Evolutionary conservation across 2,113 vertebrate species (phyloP).

Genomic region (Erpornis zantholeuca): DNA sequence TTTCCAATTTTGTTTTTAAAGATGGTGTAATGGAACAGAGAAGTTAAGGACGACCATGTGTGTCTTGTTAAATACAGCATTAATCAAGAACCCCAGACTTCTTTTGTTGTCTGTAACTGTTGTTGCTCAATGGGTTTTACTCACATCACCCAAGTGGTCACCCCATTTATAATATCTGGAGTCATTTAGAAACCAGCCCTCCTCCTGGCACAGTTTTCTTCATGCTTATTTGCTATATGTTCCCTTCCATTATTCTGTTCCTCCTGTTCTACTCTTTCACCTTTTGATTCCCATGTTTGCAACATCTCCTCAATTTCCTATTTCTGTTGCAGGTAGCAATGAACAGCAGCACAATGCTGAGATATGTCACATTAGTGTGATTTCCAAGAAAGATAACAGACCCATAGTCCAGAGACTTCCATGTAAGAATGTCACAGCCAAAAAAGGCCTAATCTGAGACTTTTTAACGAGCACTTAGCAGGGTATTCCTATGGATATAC

Average conservation of each 20-base stretch:
- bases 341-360: background rate
- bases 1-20: background rate
- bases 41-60: background rate
- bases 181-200: background rate
- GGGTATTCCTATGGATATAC: background rate
- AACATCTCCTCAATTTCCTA: background rate
- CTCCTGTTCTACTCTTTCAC: background rate
- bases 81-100: background rate
- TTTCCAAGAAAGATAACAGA: background rate
- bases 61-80: background rate
- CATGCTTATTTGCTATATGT: background rate
- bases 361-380: background rate
- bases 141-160: background rate
- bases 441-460: background rate
- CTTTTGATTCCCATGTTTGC: background rate
- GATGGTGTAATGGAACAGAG: background rate
- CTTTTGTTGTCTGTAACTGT: rapidly evolving
- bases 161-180: background rate
- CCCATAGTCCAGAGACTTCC: background rate
- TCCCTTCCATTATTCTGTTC: background rate
- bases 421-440: rapidly evolving
- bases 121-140: background rate
- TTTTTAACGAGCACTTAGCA: background rate
- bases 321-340: background rate
- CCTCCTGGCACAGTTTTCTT: background rate